These are phyloP conservation scores for Ernsta delagoae DNA, from an alignment of 2,888 invertebrate genomes.

Conservation along the genomic window DNA sequence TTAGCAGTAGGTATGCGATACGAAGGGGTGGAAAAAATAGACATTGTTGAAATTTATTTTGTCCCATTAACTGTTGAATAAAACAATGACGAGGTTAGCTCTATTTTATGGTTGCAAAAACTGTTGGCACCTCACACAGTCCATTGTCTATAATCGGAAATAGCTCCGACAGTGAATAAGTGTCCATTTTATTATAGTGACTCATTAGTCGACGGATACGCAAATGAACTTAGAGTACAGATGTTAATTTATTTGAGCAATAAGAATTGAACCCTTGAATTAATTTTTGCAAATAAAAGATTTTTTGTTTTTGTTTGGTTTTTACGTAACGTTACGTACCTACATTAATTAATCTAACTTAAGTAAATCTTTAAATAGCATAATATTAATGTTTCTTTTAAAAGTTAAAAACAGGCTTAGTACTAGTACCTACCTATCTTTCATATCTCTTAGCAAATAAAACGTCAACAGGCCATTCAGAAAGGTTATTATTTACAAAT, in stretches of 20 bases:
- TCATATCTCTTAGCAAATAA: conserved; percentile 28
- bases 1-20: not conserved
- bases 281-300: not conserved
- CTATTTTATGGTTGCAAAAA: conserved; percentile 24
- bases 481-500: conserved; percentile 53
- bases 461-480: conserved; percentile 47
- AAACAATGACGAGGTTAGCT: conserved; percentile 37
- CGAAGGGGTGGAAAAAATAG: conserved; percentile 25
- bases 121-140: conserved; percentile 20
- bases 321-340: too few species aligned
- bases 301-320: too few species aligned
- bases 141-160: conserved; percentile 21
- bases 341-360: not conserved
- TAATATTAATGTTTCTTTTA: too few species aligned
- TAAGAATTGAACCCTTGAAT: not conserved
- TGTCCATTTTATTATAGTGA: conserved; percentile 17
- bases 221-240: not conserved
- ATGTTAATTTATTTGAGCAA: not conserved
- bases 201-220: not conserved
- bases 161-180: conserved; percentile 10
- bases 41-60: conserved; percentile 36
- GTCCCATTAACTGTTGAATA: conserved; percentile 32
- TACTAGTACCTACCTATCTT: too few species aligned
- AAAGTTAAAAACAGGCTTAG: too few species aligned
- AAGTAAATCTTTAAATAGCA: not conserved